Evolutionary conservation across 2,113 vertebrate genomes (phyloP), one percentile per base, ranked within the genome.

Genomic region (Mesitornis unicolor): DNA sequence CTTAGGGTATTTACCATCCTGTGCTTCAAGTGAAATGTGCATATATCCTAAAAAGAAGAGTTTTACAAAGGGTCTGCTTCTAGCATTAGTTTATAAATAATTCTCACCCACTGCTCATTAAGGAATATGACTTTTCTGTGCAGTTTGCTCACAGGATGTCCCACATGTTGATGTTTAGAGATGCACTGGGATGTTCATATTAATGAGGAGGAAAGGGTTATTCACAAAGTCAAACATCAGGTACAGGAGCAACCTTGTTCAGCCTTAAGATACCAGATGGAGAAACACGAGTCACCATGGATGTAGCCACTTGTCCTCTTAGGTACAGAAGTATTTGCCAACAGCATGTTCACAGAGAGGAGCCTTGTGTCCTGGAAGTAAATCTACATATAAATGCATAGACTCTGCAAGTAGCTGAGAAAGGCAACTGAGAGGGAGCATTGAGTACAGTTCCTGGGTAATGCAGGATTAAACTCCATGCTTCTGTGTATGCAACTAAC

Each of bases 341-440:
- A 12, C 10, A n/a, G 20, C 24, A 13, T 10, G 4, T 21, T 31
- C 2, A 12, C 19, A 68, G 33, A 0, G 6, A 13, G 16, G 42
- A 53, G 3, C 25, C 9, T 29, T 22, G 31, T 53, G 14, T 73
- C 18, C n/a, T 69, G 43, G 14, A 69, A 74, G 71, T 3, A 86
- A 63, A 38, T 12, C 10, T 10, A 2, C 22, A 20, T 16, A 29
- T 24, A 76, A 65, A 29, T 13, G 26, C 1, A 1, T n/a, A n/a
- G 22, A 64, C 26, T 51, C 25, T 56, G 48, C 21, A 68, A 63
- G 48, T 6, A 50, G 25, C 28, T 51, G 36, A 16, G 51, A n/a
- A 85, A 77, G 10, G 26, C 9, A 20, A 47, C 22, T 0, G 0
- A 28, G n/a, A 38, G 17, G 0, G 3, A 87, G 15, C 11, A 31